phyloP scores from a whole-genome alignment of 2,797 vertebrate species.

The Allobates femoralis region DNA sequence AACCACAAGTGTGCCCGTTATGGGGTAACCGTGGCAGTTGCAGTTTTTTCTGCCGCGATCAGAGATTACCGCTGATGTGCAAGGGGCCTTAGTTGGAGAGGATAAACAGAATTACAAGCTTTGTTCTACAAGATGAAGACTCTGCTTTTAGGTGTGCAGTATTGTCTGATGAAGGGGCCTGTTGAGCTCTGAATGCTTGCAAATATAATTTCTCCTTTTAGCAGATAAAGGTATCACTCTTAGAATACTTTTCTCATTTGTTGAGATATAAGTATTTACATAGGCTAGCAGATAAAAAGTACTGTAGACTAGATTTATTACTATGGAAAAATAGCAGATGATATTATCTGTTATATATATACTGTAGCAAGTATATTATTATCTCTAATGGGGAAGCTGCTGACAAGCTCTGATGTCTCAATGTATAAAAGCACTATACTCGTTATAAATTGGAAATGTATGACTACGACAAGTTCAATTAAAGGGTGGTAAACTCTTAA shows the following conservation, averaged over 20 bases:
- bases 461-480: background rate
- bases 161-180: too few species aligned
- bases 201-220: too few species aligned
- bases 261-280: too few species aligned
- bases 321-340: background rate
- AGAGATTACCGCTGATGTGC: too few species aligned
- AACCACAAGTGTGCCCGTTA: too few species aligned
- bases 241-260: too few species aligned
- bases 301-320: background rate
- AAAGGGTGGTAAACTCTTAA: background rate
- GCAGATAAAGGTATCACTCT: too few species aligned
- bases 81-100: too few species aligned
- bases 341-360: background rate
- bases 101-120: background rate
- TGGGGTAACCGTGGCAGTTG: too few species aligned
- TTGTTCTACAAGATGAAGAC: background rate
- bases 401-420: background rate
- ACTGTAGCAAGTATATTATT: background rate
- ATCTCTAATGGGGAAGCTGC: background rate
- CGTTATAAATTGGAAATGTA: background rate
- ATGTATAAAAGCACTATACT: background rate
- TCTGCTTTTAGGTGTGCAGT: too few species aligned
- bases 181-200: too few species aligned
- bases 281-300: background rate
- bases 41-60: too few species aligned